These are phyloP conservation scores for Monomorium pharaonis DNA, from an alignment of 1,140 invertebrate species.

Conservation along the genomic window DNA sequence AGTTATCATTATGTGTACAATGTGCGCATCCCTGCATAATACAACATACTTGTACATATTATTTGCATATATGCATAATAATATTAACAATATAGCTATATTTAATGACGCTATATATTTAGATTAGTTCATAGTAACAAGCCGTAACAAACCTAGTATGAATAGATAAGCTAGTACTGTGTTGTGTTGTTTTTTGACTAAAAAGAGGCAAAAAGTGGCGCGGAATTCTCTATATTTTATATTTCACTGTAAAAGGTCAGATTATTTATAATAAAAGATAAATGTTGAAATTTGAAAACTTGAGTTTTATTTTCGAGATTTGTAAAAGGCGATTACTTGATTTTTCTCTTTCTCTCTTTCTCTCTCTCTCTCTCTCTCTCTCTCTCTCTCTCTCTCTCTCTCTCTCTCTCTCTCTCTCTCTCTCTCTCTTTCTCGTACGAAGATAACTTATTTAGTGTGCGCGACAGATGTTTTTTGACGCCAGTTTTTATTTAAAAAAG, in stretches of 20 bases:
- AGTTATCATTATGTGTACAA: constrained; percentile 60
- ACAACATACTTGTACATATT: constrained; percentile 72
- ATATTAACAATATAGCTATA: constrained; percentile 70
- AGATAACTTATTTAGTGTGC: neutral
- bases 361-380: no score
- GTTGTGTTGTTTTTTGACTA: constrained; percentile 57
- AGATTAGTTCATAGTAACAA: constrained; percentile 65
- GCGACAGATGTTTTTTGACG: constrained; percentile 1
- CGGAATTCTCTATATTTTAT: constrained; percentile 77
- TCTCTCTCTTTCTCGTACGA: no score
- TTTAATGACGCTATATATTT: constrained; percentile 65
- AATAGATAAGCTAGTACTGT: constrained; percentile 62
- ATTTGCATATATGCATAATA: constrained; percentile 77
- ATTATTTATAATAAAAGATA: constrained; percentile 77
- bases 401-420: no score
- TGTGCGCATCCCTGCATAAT: constrained; percentile 59
- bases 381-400: no score
- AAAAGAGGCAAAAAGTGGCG: constrained; percentile 19
- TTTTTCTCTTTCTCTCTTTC: no score
- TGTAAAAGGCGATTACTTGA: neutral
- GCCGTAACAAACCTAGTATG: constrained; percentile 47
- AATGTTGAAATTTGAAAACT: constrained; percentile 67
- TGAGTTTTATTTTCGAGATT: constrained; percentile 59
- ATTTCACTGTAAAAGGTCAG: constrained; percentile 75
- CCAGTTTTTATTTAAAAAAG: constrained; percentile 5